Base-by-base conservation (phyloP, 2,113 vertebrate species). In the Lagenorhynchus albirostris region DNA sequence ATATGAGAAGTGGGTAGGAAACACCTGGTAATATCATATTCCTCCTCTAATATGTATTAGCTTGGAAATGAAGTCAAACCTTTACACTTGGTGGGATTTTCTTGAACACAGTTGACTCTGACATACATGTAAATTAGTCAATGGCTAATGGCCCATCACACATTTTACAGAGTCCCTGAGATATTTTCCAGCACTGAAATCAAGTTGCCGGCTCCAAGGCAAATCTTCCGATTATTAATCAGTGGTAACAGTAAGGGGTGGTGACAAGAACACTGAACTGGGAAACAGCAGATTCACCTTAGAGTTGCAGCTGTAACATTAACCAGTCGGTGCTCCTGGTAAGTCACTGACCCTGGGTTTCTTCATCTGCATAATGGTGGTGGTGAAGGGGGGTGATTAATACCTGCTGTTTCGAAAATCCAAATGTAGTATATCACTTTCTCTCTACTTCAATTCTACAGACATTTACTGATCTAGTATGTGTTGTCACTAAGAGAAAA, bases 341-440 rank as follows among this genome's bases (percentile, higher is more conserved):
- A 96, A 82, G 29, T 84, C 47, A 44, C 63, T 63, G n/a, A 86
- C 47, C 26, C 44, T 58, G 6, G n/a, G 31, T 94, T 90, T 91
- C 26, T 5, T 95, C 8, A 85, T 80, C 47, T 71, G 10, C 81
- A 47, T 60, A 76, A 70, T 91, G 67, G 36, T 89, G 23, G 23
- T 65, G 13, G 33, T 41, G 9, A 15, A 73, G 21, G 33, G 90
- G n/a, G 11, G n/a, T 62, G 13, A 96, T 94, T 86, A 91, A 82
- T 65, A 85, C 1, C 21, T 50, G 55, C 11, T 92, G 38, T 71
- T 89, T 71, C 62, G 47, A 93, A 96, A 96, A 89, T 79, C 12
- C 17, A 92, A 55, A 95, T 77, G 38, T 55, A 88, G 4, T 47
- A 47, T 96, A 89, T 77, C n/a, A 85, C 10, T 84, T 97, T 95